Base-by-base conservation (phyloP, 2,888 invertebrate species). In the Chouioia cunea region DNA sequence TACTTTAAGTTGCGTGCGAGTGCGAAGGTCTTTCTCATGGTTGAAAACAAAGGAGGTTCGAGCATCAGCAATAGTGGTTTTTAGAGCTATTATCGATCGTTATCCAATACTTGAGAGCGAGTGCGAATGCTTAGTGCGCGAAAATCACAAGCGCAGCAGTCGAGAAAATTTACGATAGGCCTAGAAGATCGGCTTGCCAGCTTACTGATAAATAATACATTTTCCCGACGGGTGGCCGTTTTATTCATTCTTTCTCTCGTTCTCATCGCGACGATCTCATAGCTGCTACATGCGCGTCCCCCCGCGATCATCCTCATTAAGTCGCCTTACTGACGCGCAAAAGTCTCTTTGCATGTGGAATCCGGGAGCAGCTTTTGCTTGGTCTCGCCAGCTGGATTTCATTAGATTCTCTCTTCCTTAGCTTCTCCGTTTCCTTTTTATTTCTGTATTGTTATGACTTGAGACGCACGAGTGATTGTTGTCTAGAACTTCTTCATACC, bases 131-230 rank as follows among this genome's bases (percentile, higher is more conserved):
- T 27, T 18, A 44, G 16, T 46, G 69, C 63, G 75, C 74, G 74
- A 74, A 78, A 78, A 78, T 79, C 76, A 76, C 76, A 77, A 77
- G 77, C 77, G 76, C 75, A 72, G 72, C 66, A 60, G 63, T 20
- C 53, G 47, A n/a, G 12, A 50, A 66, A 66, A 70, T 70, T 70
- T 65, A 65, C 70, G 59, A 70, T 48, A 54, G 59, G 43, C 23
- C 65, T 52, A 46, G 54, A 27, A 64, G 64, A 64, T 63, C 44
- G 52, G 62, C 76, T 73, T 71, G 73, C 73, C 36, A 36, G 66
- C 6, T 36, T 71, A 73, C 77, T 77, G 74, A 78, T 78, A 79
- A 81, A 79, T 77, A 77, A 79, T 79, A 78, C 78, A 81, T 80
- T 79, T 79, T 73, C 77, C 78, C 78, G 74, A 77, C 77, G 78